Conservation (phyloP, 2,797 vertebrate genomes). For the Novumbra hubbsi region DNA sequence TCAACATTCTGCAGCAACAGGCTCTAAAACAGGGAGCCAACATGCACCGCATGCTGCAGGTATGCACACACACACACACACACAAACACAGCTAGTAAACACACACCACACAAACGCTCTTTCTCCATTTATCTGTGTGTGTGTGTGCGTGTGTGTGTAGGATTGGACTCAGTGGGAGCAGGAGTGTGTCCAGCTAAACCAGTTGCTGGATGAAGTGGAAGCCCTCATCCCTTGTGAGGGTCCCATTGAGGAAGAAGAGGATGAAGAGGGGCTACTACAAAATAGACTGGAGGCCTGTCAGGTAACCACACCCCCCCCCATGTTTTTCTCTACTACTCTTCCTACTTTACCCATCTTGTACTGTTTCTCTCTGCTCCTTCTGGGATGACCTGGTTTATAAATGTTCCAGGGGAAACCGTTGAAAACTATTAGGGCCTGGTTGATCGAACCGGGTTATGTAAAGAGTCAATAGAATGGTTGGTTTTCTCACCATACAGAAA, state of each 20-base stretch:
- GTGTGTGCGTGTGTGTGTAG: conserved; percentile 58
- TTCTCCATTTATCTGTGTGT: conserved; percentile 11
- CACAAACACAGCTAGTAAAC: conserved; percentile 7
- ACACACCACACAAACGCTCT: conserved; percentile 3
- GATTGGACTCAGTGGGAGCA: conserved; percentile 82
- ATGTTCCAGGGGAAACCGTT: no score
- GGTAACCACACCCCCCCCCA: conserved; percentile 65
- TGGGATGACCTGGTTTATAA: background rate
- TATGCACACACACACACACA: background rate
- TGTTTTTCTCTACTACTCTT: background rate
- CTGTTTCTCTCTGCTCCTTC: conserved; percentile 13
- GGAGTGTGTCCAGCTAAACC: conserved; percentile 61
- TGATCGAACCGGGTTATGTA: no score
- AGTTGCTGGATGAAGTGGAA: conserved; percentile 77
- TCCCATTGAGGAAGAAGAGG: conserved; percentile 71
- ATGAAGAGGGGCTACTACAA: conserved; percentile 70
- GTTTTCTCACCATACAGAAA: no score
- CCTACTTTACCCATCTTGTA: background rate
- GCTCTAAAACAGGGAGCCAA: conserved; percentile 71
- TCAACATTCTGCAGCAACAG: conserved; percentile 68
- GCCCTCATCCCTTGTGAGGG: conserved; percentile 69
- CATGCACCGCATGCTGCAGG: conserved; percentile 80
- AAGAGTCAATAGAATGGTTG: no score
- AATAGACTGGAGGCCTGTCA: conserved; percentile 77
- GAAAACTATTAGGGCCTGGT: no score